phyloP scores from a whole-genome alignment of 2,113 vertebrate species.

The Neolamprologus hecqui region DNA sequence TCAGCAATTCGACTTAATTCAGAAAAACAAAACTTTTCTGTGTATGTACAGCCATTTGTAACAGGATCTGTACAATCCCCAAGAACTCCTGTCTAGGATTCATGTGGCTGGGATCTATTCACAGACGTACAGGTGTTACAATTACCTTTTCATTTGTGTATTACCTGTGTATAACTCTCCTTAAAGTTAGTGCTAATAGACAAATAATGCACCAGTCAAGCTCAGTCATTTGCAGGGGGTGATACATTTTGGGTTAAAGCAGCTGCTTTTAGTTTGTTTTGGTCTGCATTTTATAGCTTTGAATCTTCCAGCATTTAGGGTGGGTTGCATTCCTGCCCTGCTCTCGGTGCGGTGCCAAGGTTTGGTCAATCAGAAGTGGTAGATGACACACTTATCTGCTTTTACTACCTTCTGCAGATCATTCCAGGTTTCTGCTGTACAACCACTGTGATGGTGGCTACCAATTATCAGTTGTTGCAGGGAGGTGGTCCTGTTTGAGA shows the following conservation, averaged over 20 bases:
- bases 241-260: neutral
- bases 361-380: neutral
- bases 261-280: neutral
- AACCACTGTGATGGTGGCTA: accelerated
- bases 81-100: neutral
- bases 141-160: neutral
- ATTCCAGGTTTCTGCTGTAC: neutral
- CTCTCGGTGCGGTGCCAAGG: neutral
- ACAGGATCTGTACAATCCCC: neutral
- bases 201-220: neutral
- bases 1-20: neutral
- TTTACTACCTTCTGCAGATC: neutral
- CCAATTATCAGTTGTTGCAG: neutral
- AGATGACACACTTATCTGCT: accelerated
- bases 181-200: neutral
- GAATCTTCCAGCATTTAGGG: neutral
- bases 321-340: neutral
- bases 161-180: neutral
- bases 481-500: neutral
- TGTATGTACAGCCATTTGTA: neutral
- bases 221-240: neutral
- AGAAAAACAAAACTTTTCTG: neutral
- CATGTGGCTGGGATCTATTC: neutral
- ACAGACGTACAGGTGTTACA: neutral
- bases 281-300: neutral